Evolutionary conservation across 1,140 invertebrate genomes (phyloP), one percentile per base, ranked within the genome.

Genomic region (Andrena cerasifolii): DNA sequence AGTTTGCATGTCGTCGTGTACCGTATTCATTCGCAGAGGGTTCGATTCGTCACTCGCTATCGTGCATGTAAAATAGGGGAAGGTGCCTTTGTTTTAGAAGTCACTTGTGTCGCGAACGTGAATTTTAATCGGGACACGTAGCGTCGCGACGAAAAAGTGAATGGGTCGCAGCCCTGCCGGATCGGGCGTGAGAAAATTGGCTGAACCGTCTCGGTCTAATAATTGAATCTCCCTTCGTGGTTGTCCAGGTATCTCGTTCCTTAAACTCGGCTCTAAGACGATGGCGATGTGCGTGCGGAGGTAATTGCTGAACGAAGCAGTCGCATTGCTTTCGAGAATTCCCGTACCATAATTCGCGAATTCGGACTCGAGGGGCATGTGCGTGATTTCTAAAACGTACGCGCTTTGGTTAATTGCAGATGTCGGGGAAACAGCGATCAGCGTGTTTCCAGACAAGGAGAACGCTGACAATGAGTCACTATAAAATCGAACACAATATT

Each of bases 381-480:
- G n/a, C 21, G 16, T 61, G 5, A 14, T 18, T 18, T 24, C 1
- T 28, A 14, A 24, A 73, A 36, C 5, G 24, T 31, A 36, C 21
- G 40, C 28, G 26, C 12, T 85, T 71, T 78, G 18, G 12, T 58
- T 54, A 65, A 71, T 88, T 88, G 24, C 85, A 89, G 88, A 89
- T 89, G 86, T 65, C 75, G 84, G 74, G 63, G 71, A 51, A 78
- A 65, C 78, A 81, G 68, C 73, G 21, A 78, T 54, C 76, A 76
- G 82, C 75, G 72, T 83, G 66, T 79, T 85, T 86, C 68, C 82
- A 83, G 26, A 43, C 67, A 54, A 83, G 81, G 70, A 83, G 81
- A 83, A 61, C 74, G 61, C 70, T 83, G 71, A 79, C 58, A 84
- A 79, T 80, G 63, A 86, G 59, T 59, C 67, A 76, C 71, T 71